Base-by-base conservation (phyloP, 2,888 invertebrate genomes). In the Tiliacea citrago region DNA sequence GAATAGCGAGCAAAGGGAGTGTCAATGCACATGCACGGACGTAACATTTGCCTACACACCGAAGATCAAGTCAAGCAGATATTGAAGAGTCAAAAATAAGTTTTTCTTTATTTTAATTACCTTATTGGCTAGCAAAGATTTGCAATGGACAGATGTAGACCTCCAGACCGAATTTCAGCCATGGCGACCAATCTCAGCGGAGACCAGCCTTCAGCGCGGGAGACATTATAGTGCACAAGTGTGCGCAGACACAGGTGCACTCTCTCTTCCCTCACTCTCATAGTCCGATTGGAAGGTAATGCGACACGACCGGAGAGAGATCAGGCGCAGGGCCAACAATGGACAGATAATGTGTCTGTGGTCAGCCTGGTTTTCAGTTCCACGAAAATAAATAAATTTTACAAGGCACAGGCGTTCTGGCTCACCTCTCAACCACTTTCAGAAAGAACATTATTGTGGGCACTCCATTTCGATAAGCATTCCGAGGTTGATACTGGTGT, bases 1-100 rank as follows among this genome's bases (percentile, higher is more conserved):
- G 66, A 81, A 45, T 53, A 81, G 24, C 4, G 12, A 71, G 47
- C 16, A 16, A 53, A 55, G 45, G 71, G n/a, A 84, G 76, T 29
- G 42, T 24, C 7, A 24, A 24, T 21, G 21, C 9, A 45, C 16
- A 24, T 21, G 21, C 9, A 45, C 16, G n/a, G n/a, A 35, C 69
- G 18, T 7, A 21, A 35, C 18, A 55, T 55, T 68, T 65, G 47
- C 18, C 10, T 10, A 62, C 24, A 24, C 24, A 55, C 51, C 18
- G 6, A 60, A 60, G 3, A 29, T 42, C 18, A 67, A 42, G 39
- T 10, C 12, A 12, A 55, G 55, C 29, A 29, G 29, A 29, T 29
- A 29, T 29, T 29, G 29, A 29, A 29, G 29, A 29, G 29, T 29
- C 29, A 29, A 10, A n/a, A 35, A 35, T 1, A 21, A 2, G 18